Evolutionary conservation across 2,113 vertebrate genomes (phyloP).

Genomic region (Archocentrus centrarchus): DNA sequence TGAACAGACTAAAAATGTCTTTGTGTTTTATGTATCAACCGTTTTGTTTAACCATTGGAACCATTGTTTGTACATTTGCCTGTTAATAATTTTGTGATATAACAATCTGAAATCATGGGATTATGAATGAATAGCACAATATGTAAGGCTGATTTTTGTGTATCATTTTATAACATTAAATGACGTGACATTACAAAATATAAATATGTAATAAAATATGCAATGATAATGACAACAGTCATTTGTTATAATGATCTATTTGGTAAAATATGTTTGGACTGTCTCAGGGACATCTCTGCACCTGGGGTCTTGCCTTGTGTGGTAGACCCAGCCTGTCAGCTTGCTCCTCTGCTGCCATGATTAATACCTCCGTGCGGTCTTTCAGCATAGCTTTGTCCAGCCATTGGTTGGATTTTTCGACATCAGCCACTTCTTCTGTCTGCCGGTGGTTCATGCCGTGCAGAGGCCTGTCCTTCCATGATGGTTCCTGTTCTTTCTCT

Average conservation of each 20-base stretch:
- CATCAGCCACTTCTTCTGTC: too few species aligned
- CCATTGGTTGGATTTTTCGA: too few species aligned
- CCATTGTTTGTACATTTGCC: not conserved
- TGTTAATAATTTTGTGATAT: not conserved
- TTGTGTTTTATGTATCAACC: not conserved
- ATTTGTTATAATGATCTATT: not conserved
- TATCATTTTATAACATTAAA: not conserved
- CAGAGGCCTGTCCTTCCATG: too few species aligned
- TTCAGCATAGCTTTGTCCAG: too few species aligned
- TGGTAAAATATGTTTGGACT: not conserved
- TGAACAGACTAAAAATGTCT: not conserved
- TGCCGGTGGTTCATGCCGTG: too few species aligned
- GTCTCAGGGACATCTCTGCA: too few species aligned
- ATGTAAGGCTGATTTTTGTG: not conserved
- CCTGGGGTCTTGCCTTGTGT: too few species aligned
- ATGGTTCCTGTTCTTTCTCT: too few species aligned
- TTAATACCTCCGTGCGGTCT: too few species aligned
- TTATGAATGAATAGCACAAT: not conserved
- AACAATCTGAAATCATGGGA: not conserved
- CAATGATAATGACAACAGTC: not conserved
- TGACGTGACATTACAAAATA: too few species aligned
- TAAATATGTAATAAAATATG: not conserved
- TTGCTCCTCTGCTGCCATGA: too few species aligned
- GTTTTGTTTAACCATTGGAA: not conserved
- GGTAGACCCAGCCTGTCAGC: too few species aligned